Percentiles rank a stretch among this genome's conserved stretches.
Conservation (phyloP, 1,140 invertebrate genomes). For the Bicyclus anynana region DNA sequence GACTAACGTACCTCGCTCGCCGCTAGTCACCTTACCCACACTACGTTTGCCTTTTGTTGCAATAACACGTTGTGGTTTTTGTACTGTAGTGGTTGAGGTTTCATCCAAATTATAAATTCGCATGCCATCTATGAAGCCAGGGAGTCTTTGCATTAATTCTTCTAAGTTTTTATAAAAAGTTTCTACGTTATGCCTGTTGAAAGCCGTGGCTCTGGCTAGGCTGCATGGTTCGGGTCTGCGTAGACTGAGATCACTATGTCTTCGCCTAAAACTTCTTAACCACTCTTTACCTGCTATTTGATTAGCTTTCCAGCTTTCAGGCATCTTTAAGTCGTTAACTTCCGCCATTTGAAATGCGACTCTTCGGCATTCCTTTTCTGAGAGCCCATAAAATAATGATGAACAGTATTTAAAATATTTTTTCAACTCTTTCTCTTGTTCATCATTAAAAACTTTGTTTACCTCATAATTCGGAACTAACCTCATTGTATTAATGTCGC, state of each 20-base stretch:
- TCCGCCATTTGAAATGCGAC: conserved; percentile 59
- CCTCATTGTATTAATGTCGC: background rate
- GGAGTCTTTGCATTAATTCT: background rate
- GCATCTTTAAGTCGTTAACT: conserved; percentile 42
- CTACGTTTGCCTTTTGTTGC: conserved; percentile 34
- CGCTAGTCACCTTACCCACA: conserved; percentile 56
- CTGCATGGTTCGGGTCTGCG: conserved; percentile 63
- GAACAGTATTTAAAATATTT: too few relatives aligned
- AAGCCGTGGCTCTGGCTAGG: conserved; percentile 39
- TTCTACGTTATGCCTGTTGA: conserved; percentile 17
- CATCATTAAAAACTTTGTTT: too few relatives aligned
- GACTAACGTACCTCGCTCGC: conserved; percentile 62
- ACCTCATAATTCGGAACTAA: too few relatives aligned
- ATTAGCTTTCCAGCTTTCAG: conserved; percentile 40
- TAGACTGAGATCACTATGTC: conserved; percentile 51
- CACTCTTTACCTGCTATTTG: conserved; percentile 53
- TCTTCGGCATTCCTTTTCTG: conserved; percentile 31
- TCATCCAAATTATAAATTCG: too few relatives aligned
- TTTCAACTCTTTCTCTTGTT: too few relatives aligned
- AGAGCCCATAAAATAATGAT: too few relatives aligned
- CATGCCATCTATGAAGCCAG: too few relatives aligned
- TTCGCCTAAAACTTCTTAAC: conserved; percentile 50
- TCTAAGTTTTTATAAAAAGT: background rate
- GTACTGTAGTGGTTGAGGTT: background rate
- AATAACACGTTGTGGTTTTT: background rate